These are phyloP conservation scores for Zele albiditarsus DNA, from an alignment of 2,888 invertebrate species.

Conservation along the genomic window DNA sequence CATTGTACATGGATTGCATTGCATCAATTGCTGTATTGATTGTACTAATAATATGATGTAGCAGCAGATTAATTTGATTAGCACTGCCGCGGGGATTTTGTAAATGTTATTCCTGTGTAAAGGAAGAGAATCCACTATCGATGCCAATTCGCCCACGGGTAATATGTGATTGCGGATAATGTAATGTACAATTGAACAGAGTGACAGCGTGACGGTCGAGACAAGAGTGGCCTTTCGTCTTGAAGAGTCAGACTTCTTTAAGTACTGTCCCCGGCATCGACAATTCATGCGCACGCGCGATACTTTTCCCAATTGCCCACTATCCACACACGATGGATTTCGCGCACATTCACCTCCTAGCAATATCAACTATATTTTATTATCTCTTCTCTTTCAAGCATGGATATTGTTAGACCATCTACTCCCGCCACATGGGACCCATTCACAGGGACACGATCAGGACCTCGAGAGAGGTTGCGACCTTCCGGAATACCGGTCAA, in stretches of 20 bases:
- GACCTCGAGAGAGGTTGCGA: slow-evolving; percentile 65
- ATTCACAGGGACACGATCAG: slow-evolving; percentile 49
- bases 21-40: background rate
- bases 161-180: slow-evolving; percentile 6
- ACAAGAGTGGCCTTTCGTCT: slow-evolving; percentile 66
- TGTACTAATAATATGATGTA: background rate
- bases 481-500: slow-evolving; percentile 69
- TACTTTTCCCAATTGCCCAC: slow-evolving; percentile 44
- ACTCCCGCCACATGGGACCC: slow-evolving; percentile 30
- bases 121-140: slow-evolving; percentile 8
- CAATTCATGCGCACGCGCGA: slow-evolving; percentile 56
- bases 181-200: slow-evolving; percentile 42
- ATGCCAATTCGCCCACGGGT: background rate
- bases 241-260: slow-evolving; percentile 66
- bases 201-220: slow-evolving; percentile 63
- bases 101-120: background rate
- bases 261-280: slow-evolving; percentile 63
- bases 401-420: background rate
- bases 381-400: slow-evolving; percentile 17
- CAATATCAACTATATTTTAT: background rate
- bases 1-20: background rate
- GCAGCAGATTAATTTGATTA: background rate
- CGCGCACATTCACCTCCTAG: slow-evolving; percentile 10
- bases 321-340: slow-evolving; percentile 2
- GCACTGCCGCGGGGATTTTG: background rate